Percentiles rank a stretch among this genome's conserved stretches.
Evolutionary conservation across 2,888 invertebrate genomes (phyloP).

Genomic region (Augiades crinisus): DNA sequence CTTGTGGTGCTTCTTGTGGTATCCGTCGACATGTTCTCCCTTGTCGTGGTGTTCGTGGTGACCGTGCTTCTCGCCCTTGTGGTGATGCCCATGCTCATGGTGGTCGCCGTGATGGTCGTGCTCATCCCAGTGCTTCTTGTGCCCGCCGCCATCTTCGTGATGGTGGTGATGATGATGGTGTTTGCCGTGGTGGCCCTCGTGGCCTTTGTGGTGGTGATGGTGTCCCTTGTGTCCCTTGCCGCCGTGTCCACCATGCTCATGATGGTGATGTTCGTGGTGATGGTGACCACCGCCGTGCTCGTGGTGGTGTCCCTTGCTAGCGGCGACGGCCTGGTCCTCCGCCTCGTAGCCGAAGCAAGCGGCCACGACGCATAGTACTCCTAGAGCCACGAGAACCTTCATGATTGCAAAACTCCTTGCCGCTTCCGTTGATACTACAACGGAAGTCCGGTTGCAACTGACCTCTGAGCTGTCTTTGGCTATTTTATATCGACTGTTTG

Average conservation of each 20-base stretch:
- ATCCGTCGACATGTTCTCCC: constrained; percentile 89
- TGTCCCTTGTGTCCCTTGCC: constrained; percentile 89
- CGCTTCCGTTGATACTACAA: too few relatives aligned
- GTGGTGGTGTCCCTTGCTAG: constrained; percentile 72
- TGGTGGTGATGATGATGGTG: constrained; percentile 88
- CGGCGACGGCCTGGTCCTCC: constrained; percentile 71
- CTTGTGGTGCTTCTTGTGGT: constrained; percentile 92
- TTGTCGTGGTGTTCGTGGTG: constrained; percentile 92
- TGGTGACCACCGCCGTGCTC: constrained; percentile 85
- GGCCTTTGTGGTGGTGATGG: constrained; percentile 89
- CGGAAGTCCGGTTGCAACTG: constrained; percentile 70
- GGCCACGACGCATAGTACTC: constrained; percentile 57
- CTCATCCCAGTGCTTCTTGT: constrained; percentile 90
- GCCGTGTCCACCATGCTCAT: constrained; percentile 86
- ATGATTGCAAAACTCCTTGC: constrained; percentile 25
- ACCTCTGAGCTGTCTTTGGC: constrained; percentile 57
- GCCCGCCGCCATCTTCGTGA: constrained; percentile 88
- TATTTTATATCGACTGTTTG: constrained; percentile 66
- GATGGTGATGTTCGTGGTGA: constrained; percentile 84
- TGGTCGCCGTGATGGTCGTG: constrained; percentile 88
- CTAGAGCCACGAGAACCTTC: constrained; percentile 54
- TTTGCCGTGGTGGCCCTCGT: constrained; percentile 88
- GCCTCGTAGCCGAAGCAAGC: constrained; percentile 50
- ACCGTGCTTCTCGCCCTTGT: constrained; percentile 88
- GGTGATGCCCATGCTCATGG: constrained; percentile 88